Evolutionary conservation across 2,888 invertebrate genomes (phyloP), one percentile per base, ranked within the genome.

Genomic region (Pammene fasciana): DNA sequence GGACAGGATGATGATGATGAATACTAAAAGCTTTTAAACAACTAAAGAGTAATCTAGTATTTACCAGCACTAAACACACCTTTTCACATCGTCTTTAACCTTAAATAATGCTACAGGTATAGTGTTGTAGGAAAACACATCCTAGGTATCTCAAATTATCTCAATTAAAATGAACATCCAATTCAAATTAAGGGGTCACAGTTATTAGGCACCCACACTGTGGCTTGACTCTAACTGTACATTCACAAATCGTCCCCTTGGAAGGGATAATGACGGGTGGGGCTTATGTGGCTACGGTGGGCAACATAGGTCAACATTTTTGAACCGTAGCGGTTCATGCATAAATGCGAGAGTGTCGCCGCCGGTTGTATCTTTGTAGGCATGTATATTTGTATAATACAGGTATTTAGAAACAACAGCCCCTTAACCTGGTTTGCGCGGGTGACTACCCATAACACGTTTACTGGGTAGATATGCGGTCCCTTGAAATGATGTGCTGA

Each of bases 81-180:
- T 26, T 26, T 26, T 38, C 6, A 6, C 9, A 5, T 38, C 2
- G 38, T 38, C 6, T 38, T 38, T 38, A 38, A 38, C 2, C 9
- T 38, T 38, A 38, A 38, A 38, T 9, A 38, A 3, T 38, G 9
- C 9, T 38, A 38, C 6, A 5, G 9, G 8, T 38, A 38, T 38
- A 38, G 14, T 16, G 48, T 8, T 50, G 10, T 8, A 43, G 54
- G 10, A 9, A 26, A 67, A n/a, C 16, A 52, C 13, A 26, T 52
- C 16, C 9, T 11, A 36, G 36, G 16, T n/a, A 50, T 43, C 50
- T 56, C 50, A 36, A 64, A 68, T 64, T 34, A 64, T 64, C 43
- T 56, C 46, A 68, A 68, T 65, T 65, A 54, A 65, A 68, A 50
- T 65, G 64, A 68, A 65, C 65, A 64, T 68, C 52, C 36, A 52